A percentile compares a stretch with the other conserved stretches of the same genome.
phyloP scores from a whole-genome alignment of 2,888 invertebrate genomes.

The Bombylius major region DNA sequence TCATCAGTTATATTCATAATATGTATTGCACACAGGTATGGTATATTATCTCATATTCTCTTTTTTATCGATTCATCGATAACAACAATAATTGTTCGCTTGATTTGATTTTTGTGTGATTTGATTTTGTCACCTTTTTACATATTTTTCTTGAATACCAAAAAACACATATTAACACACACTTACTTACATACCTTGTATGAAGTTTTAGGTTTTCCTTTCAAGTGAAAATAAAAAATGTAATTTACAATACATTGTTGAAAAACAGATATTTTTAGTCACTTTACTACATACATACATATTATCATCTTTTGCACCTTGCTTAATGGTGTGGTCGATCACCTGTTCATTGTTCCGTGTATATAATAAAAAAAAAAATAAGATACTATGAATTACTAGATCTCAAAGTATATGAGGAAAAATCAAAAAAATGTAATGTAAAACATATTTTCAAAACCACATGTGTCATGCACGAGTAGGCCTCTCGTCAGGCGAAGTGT shows the following conservation, averaged over 20 bases:
- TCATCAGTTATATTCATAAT: too few species aligned
- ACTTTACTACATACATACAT: too few species aligned
- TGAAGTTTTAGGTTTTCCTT: too few species aligned
- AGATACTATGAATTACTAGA: background rate
- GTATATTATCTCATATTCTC: too few species aligned
- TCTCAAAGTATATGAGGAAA: too few species aligned
- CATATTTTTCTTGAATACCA: background rate
- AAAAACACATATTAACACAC: background rate
- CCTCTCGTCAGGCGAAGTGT: background rate
- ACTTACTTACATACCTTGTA: too few species aligned
- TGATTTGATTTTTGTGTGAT: background rate
- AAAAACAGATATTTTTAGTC: too few species aligned
- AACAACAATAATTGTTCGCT: background rate
- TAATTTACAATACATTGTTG: too few species aligned
- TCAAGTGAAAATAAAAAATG: too few species aligned
- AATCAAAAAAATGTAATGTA: background rate
- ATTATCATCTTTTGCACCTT: too few species aligned
- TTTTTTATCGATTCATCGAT: too few species aligned
- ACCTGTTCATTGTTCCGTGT: constrained; percentile 4
- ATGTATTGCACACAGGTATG: too few species aligned
- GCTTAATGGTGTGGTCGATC: background rate
- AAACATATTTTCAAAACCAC: background rate
- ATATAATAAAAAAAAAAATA: background rate
- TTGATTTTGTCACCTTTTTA: background rate
- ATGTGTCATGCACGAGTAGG: constrained; percentile 9